phyloP scores from a whole-genome alignment of 1,140 invertebrate species.

The Orius insidiosus region DNA sequence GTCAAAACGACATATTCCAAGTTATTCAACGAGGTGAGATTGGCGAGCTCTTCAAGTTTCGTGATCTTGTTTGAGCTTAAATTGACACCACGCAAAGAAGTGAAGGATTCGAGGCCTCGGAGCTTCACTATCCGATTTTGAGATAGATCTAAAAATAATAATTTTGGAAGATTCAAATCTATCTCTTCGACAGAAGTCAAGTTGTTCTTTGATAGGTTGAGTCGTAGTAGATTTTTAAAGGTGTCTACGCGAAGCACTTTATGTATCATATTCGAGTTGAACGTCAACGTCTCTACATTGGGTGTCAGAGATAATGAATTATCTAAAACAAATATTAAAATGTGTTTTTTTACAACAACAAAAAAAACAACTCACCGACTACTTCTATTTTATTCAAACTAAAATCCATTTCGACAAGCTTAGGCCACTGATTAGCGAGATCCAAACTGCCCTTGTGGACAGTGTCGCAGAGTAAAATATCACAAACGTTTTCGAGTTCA shows the following conservation, averaged over 20 bases:
- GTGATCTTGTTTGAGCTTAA: slow-evolving; percentile 66
- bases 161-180: background rate
- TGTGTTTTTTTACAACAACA: background rate
- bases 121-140: too few relatives aligned
- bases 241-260: too few relatives aligned
- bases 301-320: background rate
- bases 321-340: background rate
- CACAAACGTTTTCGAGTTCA: slow-evolving; percentile 38
- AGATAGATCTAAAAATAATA: background rate
- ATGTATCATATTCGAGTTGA: too few relatives aligned
- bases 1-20: slow-evolving; percentile 20
- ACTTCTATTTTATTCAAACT: slow-evolving; percentile 58
- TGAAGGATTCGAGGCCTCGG: too few relatives aligned
- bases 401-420: slow-evolving; percentile 53
- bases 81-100: slow-evolving; percentile 48
- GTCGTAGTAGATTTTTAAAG: too few relatives aligned
- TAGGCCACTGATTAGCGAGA: slow-evolving; percentile 46
- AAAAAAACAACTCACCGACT: slow-evolving; percentile 31
- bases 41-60: slow-evolving; percentile 34
- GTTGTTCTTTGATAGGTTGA: too few relatives aligned
- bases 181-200: background rate
- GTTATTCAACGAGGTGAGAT: background rate
- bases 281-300: background rate
- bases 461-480: slow-evolving; percentile 61
- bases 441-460: slow-evolving; percentile 30